Evolutionary conservation across 2,113 vertebrate genomes (phyloP), one percentile per base, ranked within the genome.

Genomic region (Psophia crepitans): DNA sequence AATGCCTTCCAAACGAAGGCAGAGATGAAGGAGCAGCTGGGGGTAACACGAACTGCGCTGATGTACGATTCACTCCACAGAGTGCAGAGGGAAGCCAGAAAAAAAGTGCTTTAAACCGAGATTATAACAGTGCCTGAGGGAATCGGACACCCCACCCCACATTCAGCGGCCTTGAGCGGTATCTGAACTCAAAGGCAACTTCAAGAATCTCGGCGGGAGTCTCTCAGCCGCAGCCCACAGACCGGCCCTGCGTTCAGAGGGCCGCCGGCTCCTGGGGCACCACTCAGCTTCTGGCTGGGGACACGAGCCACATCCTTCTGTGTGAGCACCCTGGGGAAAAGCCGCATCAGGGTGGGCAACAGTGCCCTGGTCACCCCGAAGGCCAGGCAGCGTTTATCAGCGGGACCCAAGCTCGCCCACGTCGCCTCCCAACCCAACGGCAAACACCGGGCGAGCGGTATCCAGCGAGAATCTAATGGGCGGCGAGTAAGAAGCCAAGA

Each of bases 211-310:
- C 44, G 5, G 28, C 0, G 6, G 6, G 11, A 48, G 53, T 6
- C 39, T 12, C 1, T 7, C 9, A 6, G 3, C 24, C 0, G 60
- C 37, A 21, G 48, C 8, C 19, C 0, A 4, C 0, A 5, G 30
- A 3, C 17, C 6, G 43, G 15, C 5, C 53, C 68, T 3, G 33
- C 66, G 4, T 0, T 13, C 1, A 41, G 22, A 27, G 44, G 65
- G 66, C 58, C 33, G 58, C 43, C 73, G 8, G 41, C 1, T 33
- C 33, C 57, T 4, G 58, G 23, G 2, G 58, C 18, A 8, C 21
- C 5, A 2, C n/a, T n/a, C n/a, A n/a, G n/a, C n/a, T n/a, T n/a
- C n/a, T n/a, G n/a, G n/a, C n/a, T n/a, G n/a, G n/a, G n/a, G n/a
- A n/a, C n/a, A n/a, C n/a, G n/a, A n/a, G n/a, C n/a, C n/a, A 4